Base-by-base conservation (phyloP, 2,797 vertebrate species). In the Melanogrammus aeglefinus region DNA sequence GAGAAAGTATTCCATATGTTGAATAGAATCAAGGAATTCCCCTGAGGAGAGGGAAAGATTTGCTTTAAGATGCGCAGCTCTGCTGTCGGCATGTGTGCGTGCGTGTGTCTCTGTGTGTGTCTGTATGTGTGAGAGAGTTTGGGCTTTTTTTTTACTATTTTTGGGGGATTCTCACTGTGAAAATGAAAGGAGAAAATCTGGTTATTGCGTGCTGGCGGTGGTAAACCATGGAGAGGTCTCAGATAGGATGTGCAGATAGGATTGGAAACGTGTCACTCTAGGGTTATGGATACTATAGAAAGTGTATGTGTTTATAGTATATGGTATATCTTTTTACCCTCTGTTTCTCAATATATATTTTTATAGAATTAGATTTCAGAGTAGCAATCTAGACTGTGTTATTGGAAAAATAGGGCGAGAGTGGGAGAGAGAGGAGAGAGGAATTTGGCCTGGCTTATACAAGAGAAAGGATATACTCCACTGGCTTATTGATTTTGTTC, bases 401-500 rank as follows among this genome's bases (percentile, higher is more conserved):
- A 47, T 47, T 47, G 44, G 44, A 47, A 47, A 13, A 13, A 12
- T 84, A 77, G 38, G 51, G 78, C 76, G 78, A 80, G 80, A 57
- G 31, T 51, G 31, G 74, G 41, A 39, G 44, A 71, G 75, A 66
- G 69, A 74, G 51, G 33, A n/a, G 83, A 35, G 16, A 82, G 80
- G 85, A 83, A 83, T 88, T 88, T 81, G 75, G 81, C 81, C 86
- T 84, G 75, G 81, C 81, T 87, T 85, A 81, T 79, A 75, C 84
- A 80, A 82, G 78, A 86, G 79, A 86, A 86, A 83, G 57, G 83
- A 84, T 81, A 83, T 83, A 83, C 88, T 89, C 82, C 79, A 82
- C 79, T 66, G 75, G 74, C 69, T 91, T 92, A 94, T 95, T 92
- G 93, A 94, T 95, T 92, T 88, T 51, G 74, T 69, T 72, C 47